A percentile compares a stretch with the other conserved stretches of the same genome.
phyloP scores from a whole-genome alignment of 2,888 invertebrate genomes.

The Pyrochroa serraticornis region DNA sequence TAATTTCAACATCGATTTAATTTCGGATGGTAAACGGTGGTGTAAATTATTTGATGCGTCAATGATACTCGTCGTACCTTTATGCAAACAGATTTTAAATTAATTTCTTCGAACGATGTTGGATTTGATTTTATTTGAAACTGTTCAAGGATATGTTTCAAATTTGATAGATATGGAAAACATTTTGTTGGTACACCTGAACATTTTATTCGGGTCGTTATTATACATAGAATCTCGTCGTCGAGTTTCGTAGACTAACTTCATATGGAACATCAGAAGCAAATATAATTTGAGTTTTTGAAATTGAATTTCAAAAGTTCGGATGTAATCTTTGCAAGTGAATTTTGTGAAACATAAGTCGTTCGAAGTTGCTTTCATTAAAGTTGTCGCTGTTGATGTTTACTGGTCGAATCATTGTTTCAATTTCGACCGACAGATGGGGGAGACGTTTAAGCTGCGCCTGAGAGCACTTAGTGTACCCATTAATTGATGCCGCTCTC shows the following conservation, averaged over 20 bases:
- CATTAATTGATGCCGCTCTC: slow-evolving; percentile 34
- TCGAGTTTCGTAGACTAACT: slow-evolving; percentile 16
- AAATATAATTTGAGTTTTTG: slow-evolving; percentile 40
- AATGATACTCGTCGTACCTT: too few species aligned
- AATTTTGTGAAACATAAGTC: slow-evolving; percentile 24
- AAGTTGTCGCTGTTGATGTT: slow-evolving; percentile 21
- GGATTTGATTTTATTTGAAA: too few species aligned
- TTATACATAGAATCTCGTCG: slow-evolving; percentile 38
- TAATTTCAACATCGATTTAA: too few species aligned
- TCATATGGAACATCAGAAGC: slow-evolving; percentile 30
- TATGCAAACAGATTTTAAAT: too few species aligned
- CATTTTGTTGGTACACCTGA: background rate
- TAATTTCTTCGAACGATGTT: too few species aligned
- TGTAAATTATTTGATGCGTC: too few species aligned
- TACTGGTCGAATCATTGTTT: slow-evolving; percentile 27
- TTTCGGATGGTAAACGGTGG: too few species aligned
- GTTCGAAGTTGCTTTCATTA: slow-evolving; percentile 27
- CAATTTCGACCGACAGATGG: slow-evolving; percentile 20
- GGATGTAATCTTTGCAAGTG: slow-evolving; percentile 31
- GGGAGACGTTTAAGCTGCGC: slow-evolving; percentile 20
- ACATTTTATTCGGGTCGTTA: slow-evolving; percentile 30
- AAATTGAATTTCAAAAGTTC: slow-evolving; percentile 40
- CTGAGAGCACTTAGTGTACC: slow-evolving; percentile 34
- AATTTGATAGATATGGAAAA: background rate
- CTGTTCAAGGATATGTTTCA: too few species aligned